Evolutionary conservation across 1,140 invertebrate genomes (phyloP), one percentile per base, ranked within the genome.

Genomic region (Pantala flavescens): DNA sequence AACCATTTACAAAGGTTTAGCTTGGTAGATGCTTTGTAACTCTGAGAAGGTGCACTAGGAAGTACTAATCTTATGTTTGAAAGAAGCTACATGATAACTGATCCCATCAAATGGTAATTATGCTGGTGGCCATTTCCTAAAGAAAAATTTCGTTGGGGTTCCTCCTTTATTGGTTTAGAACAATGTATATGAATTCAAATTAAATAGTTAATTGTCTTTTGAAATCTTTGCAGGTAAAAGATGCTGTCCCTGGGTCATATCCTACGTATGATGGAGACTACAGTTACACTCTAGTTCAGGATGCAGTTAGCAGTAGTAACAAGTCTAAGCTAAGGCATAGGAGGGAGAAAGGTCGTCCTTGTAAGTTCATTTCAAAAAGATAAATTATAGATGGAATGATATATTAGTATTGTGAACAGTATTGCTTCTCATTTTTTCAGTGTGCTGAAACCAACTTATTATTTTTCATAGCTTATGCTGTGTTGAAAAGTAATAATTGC

Each of bases 341-440:
- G 76, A 81, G 88, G 23, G 88, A 89, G 77, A 90, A 90, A 77
- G 88, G 87, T 72, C 86, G 87, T 77, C 86, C 86, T 77, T 87
- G 87, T 88, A 84, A 85, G 83, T 80, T 72, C 55, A 36, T 2
- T 36, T 5, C 9, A 9, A 9, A 36, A 36, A 36, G 28, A 36
- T 36, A 36, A 36, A 36, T 36, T 9, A 5, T 36, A 36, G 28
- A 36, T 36, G 28, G 28, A 36, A 36, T 36, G 28, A 36, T 36
- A 36, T 74, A 76, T 36, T 36, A 36, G 28, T 9, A 36, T 36
- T 36, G 28, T 36, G 9, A 36, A 36, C 28, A 5, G 2, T 36
- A 36, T 5, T 36, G 28, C 28, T 36, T 36, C 9, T 36, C 28
- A 36, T 36, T 5, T 36, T 9, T 2, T 36, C 28, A 36, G 28